Base-by-base conservation (phyloP, 2,888 invertebrate genomes). In the Xanthostigma xanthostigma region DNA sequence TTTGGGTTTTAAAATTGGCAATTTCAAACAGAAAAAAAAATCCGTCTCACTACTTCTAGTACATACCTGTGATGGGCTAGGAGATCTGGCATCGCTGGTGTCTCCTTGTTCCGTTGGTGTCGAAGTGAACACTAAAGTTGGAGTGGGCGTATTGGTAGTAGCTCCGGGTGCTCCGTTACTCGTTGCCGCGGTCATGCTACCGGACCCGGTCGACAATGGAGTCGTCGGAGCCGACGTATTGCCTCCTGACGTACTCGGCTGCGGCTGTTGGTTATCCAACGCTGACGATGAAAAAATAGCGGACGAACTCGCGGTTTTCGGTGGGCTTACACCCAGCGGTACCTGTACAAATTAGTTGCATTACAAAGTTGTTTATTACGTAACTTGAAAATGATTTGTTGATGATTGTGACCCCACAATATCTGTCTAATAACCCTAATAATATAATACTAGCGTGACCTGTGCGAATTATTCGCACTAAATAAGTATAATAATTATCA, bases 241-340 rank as follows among this genome's bases (percentile, higher is more conserved):
- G 50, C 35, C 50, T 17, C 49, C 64, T 64, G 53, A 66, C 62
- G 9, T 52, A 36, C 54, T 54, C 3, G 65, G 62, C 13, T 63
- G 63, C n/a, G 65, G 65, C 54, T 63, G 67, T 44, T 61, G 61
- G 44, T 75, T 69, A 34, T 75, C 70, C 33, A 69, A 72, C 1
- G 68, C 61, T 49, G 67, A 70, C 3, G 64, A 59, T 4, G 69
- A 66, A 50, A 72, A 70, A 36, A 73, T 69, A 0, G 74, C 71
- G 60, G 74, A 58, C 8, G 73, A 68, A 64, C 71, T 71, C 9
- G 68, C 56, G 2, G 74, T 72, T 51, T 78, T 73, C 1, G 78
- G 70, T 8, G 76, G 71, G 58, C 73, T 75, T 42, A 70, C 69
- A 54, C 75, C 73, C 45, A 75, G 66, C 33, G 74, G 73, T 54